Conservation (phyloP, 2,113 vertebrate genomes). For the Anguilla japonica region DNA sequence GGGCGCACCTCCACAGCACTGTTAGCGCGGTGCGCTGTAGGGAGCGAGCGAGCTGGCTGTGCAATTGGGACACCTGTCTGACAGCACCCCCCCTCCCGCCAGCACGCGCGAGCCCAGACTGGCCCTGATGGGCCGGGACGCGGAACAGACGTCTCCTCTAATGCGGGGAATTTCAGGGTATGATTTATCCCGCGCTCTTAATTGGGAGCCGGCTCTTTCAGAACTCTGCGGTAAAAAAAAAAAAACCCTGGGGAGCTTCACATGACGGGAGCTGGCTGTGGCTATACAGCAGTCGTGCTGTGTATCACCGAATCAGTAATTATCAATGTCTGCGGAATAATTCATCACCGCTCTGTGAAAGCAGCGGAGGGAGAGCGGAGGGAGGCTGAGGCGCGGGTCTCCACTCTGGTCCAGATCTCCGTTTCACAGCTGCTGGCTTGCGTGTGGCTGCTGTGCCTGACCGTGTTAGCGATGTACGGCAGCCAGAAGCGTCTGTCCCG, state of each 20-base stretch:
- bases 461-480: too few relatives aligned
- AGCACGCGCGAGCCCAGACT: background rate
- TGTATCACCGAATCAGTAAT: conserved; percentile 55
- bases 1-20: conserved; percentile 47
- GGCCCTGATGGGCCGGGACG: background rate
- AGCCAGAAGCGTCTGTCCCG: too few relatives aligned
- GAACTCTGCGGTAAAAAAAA: conserved; percentile 41
- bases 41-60: conserved; percentile 8
- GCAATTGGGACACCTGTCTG: conserved; percentile 29
- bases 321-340: conserved; percentile 61
- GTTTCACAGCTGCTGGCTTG: background rate
- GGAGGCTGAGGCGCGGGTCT: conserved; percentile 30
- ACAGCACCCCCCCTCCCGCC: background rate
- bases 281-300: conserved; percentile 43
- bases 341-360: conserved; percentile 55
- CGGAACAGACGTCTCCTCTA: conserved; percentile 31
- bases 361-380: background rate
- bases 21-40: conserved; percentile 41
- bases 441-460: too few relatives aligned
- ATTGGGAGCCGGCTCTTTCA: conserved; percentile 40
- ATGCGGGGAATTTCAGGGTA: conserved; percentile 22
- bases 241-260: conserved; percentile 38
- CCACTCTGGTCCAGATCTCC: background rate
- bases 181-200: conserved; percentile 35
- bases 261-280: conserved; percentile 39